phyloP scores from a whole-genome alignment of 1,140 invertebrate species.

The Campodea augens region DNA sequence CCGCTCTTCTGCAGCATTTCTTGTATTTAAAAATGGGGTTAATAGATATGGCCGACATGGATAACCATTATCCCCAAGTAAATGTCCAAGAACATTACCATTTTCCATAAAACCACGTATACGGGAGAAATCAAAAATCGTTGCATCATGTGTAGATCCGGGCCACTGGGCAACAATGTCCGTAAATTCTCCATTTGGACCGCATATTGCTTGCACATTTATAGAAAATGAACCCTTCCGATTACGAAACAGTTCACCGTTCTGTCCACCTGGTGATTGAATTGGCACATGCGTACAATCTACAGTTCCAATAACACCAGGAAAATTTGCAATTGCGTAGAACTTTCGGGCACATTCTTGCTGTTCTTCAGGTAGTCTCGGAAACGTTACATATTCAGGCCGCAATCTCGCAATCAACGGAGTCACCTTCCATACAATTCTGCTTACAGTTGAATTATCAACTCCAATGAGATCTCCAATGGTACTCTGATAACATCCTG shows the following conservation, averaged over 20 bases:
- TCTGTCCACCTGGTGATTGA: conserved; percentile 3
- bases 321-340: not conserved
- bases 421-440: not conserved
- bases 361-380: not conserved
- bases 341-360: not conserved
- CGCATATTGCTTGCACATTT: conserved; percentile 17
- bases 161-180: conserved; percentile 16
- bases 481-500: too few species aligned
- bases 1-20: not conserved
- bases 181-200: conserved; percentile 13
- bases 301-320: not conserved
- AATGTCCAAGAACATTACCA: not conserved
- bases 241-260: conserved; percentile 12
- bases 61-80: not conserved
- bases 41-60: not conserved
- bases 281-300: not conserved
- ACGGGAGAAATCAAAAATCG: conserved; percentile 14
- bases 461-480: conserved; percentile 3
- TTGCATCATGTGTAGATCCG: conserved; percentile 17
- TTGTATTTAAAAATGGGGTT: not conserved
- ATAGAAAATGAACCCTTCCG: conserved; percentile 19
- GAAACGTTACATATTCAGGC: not conserved
- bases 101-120: not conserved
- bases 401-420: not conserved
- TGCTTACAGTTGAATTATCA: not conserved